Percentiles rank a stretch among this genome's conserved stretches.
Conservation (phyloP, 2,113 vertebrate species). For the Symphodus melops region DNA sequence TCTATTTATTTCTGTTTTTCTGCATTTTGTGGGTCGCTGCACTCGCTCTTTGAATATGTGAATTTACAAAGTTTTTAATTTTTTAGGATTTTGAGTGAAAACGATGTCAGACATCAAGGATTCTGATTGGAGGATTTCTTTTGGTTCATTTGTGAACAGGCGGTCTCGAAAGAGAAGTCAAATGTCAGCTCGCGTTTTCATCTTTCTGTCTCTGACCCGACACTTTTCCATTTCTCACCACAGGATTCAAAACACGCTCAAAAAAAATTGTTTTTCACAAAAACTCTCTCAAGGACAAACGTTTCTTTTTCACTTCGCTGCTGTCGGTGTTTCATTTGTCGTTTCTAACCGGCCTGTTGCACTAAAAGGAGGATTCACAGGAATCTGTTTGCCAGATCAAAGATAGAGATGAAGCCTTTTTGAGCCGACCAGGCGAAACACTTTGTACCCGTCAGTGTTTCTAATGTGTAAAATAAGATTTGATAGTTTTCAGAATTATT, state of each 20-base stretch:
- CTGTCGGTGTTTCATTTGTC: neutral
- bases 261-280: neutral
- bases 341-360: slow-evolving; percentile 49
- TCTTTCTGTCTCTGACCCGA: neutral
- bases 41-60: neutral
- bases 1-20: slow-evolving; percentile 57
- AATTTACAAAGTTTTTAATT: neutral
- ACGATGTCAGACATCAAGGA: slow-evolving; percentile 11
- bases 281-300: slow-evolving; percentile 4
- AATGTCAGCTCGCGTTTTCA: slow-evolving; percentile 5
- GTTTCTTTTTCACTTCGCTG: neutral
- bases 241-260: neutral
- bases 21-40: slow-evolving; percentile 3
- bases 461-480: slow-evolving; percentile 44
- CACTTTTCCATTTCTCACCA: neutral
- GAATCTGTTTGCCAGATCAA: slow-evolving; percentile 20
- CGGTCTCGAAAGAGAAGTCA: slow-evolving; percentile 10
- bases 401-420: slow-evolving; percentile 7
- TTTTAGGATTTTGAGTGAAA: slow-evolving; percentile 4
- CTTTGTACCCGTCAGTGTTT: neutral
- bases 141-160: slow-evolving; percentile 5
- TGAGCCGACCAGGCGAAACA: slow-evolving; percentile 11
- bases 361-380: slow-evolving; percentile 29
- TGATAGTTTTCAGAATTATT: slow-evolving; percentile 60
- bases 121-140: slow-evolving; percentile 6